Base-by-base conservation (phyloP, 2,797 vertebrate species). In the Erithacus rubecula region DNA sequence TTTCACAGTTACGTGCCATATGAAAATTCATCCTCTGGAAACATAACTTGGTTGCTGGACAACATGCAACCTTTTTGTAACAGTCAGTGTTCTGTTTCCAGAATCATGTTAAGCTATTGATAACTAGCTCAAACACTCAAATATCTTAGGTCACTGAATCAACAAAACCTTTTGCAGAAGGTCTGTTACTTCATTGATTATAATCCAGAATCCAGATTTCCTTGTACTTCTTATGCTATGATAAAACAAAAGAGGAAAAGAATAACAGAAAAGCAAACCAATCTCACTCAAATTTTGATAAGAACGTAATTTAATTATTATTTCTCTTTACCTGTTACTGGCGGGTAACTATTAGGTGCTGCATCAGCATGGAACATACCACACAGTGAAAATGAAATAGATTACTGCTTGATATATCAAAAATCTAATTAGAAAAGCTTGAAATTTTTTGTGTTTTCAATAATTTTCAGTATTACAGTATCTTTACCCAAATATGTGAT, bases 11-110 rank as follows among this genome's bases (percentile, higher is more conserved):
- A 94, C 74, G 91, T 89, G 96, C 90, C 94, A 72, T 63, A 93
- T 49, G 85, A 95, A 95, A 90, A 83, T 87, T 88, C 94, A 91
- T 94, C 74, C 81, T 89, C 82, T 91, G 86, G 34, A 69, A 92
- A 92, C 92, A 83, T 89, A 79, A 82, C 2, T 1, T 29, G 82
- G 98, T 98, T 98, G 98, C 98, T 94, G 77, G 97, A 97, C 98
- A 97, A 98, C 97, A 60, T 2, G 10, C 43, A 56, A 79, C 21
- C 15, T 62, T 76, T 67, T 75, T 69, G 60, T 34, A 94, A 87
- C 46, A 67, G 79, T 36, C 26, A 74, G 72, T n/a, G 77, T 72
- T 81, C 34, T 93, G 18, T 83, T 94, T 77, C 65, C 58, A 94
- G 77, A 63, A 23, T 92, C 74, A 34, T 62, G 62, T 75, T 85